phyloP scores from a whole-genome alignment of 2,113 vertebrate species.

The Patagioenas fasciata region DNA sequence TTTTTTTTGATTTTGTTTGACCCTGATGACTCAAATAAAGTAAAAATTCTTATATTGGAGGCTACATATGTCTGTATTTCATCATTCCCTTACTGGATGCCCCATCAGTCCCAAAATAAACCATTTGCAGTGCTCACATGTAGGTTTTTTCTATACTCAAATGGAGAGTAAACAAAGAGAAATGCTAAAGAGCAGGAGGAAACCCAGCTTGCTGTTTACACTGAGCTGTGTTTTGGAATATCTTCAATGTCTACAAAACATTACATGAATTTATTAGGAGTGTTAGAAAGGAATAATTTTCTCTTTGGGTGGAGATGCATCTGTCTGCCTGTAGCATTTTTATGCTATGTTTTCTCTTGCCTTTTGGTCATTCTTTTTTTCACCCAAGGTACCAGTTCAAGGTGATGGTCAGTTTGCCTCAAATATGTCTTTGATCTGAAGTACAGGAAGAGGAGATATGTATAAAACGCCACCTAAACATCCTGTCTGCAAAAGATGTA shows the following conservation, averaged over 20 bases:
- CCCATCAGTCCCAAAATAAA: not conserved
- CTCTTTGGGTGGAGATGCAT: not conserved
- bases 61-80: not conserved
- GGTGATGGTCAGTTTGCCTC: not conserved
- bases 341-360: not conserved
- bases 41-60: not conserved
- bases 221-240: slow-evolving; percentile 32
- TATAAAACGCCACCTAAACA: not conserved
- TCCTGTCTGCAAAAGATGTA: not conserved
- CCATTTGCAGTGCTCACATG: slow-evolving; percentile 27
- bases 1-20: not conserved
- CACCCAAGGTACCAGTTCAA: not conserved
- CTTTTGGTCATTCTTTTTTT: not conserved
- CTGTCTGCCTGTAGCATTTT: not conserved
- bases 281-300: not conserved
- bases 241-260: slow-evolving; percentile 25
- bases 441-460: not conserved
- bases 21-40: not conserved
- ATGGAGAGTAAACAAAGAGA: slow-evolving; percentile 50
- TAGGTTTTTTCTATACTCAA: slow-evolving; percentile 7
- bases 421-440: not conserved
- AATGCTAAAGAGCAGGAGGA: slow-evolving; percentile 12
- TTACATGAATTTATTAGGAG: not conserved
- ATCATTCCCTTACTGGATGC: not conserved
- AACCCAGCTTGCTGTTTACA: slow-evolving; percentile 8